A percentile compares a stretch with the other conserved stretches of the same genome.
phyloP scores from a whole-genome alignment of 2,113 vertebrate species.

The Meles meles region DNA sequence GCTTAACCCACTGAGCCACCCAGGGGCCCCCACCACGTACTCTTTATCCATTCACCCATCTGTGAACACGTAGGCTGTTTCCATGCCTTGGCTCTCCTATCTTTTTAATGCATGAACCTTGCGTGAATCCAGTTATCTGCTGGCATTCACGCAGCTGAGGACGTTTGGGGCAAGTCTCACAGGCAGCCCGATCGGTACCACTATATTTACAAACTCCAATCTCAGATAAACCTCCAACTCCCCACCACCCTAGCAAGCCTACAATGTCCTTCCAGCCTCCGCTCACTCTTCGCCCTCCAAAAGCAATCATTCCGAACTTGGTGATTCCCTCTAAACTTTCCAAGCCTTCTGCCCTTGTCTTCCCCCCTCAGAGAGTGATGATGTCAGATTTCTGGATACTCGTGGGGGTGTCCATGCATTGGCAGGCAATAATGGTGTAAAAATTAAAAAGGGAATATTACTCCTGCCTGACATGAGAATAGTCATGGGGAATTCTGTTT shows the following conservation, averaged over 20 bases:
- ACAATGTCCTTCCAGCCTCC: background rate
- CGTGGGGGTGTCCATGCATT: background rate
- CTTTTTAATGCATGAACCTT: background rate
- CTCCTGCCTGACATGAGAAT: background rate
- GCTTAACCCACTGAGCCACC: no score
- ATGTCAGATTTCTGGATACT: background rate
- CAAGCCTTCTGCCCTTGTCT: background rate
- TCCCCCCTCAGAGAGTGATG: background rate
- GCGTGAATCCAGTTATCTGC: background rate
- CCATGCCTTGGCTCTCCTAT: background rate
- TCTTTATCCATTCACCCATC: background rate
- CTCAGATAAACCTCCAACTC: background rate
- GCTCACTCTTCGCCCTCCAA: background rate
- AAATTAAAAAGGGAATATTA: background rate
- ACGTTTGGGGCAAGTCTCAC: background rate
- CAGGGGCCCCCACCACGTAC: no score
- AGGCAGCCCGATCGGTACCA: background rate
- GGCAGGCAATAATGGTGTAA: background rate
- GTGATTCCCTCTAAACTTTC: background rate
- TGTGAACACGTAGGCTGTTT: background rate
- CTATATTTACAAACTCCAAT: background rate
- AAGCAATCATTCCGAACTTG: background rate
- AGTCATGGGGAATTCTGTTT: background rate
- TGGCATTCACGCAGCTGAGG: background rate
- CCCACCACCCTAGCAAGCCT: background rate